A percentile compares a stretch with the other conserved stretches of the same genome.
These are phyloP conservation scores for Melitaea athalia DNA, from an alignment of 2,888 invertebrate species.

Conservation along the genomic window DNA sequence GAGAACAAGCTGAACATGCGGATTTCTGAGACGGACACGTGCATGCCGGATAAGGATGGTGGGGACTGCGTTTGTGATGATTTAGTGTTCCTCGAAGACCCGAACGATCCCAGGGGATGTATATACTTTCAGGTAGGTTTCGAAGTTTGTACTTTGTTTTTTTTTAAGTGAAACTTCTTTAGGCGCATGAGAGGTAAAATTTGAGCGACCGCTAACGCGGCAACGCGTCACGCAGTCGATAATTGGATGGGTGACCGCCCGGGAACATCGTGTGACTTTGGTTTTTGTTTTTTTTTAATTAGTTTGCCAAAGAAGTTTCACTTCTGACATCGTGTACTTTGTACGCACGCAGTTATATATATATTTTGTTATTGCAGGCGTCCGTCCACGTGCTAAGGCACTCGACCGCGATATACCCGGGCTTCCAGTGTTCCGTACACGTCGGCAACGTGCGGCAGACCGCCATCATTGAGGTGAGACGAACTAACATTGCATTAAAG, in stretches of 20 bases:
- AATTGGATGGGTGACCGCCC: too few species aligned
- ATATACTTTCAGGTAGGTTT: conserved; percentile 83
- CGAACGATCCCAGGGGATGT: conserved; percentile 82
- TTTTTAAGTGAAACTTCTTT: too few species aligned
- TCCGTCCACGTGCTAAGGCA: conserved; percentile 94
- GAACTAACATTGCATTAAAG: background rate
- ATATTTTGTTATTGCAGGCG: conserved; percentile 81
- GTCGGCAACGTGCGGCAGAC: conserved; percentile 98
- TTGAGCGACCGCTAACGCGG: too few species aligned
- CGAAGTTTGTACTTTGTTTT: too few species aligned
- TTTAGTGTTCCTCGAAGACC: conserved; percentile 63
- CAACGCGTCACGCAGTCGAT: too few species aligned
- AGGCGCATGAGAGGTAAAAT: too few species aligned
- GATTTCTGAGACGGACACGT: too few species aligned
- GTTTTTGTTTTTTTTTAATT: too few species aligned
- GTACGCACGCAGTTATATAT: too few species aligned
- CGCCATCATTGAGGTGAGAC: conserved; percentile 88
- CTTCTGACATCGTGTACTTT: too few species aligned
- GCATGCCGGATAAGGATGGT: conserved; percentile 26
- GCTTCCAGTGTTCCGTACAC: conserved; percentile 96
- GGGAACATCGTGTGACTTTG: too few species aligned
- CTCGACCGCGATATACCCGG: conserved; percentile 90
- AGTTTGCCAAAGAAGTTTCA: too few species aligned
- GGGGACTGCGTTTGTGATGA: conserved; percentile 53
- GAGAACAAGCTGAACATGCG: conserved; percentile 18